phyloP scores from a whole-genome alignment of 1,140 invertebrate genomes.

The honey bee (Apis mellifera) region Amel_HAv3.1 CM009938.2:1447501-1448000 shows the following conservation, averaged over 20 bases:
- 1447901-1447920: constrained; percentile 33
- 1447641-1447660: constrained; percentile 71
- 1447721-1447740: constrained; percentile 44
- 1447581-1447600: constrained; percentile 21
- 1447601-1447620: constrained; percentile 40
- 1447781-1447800: constrained; percentile 43
- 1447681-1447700: not conserved
- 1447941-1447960: constrained; percentile 24
- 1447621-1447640: constrained; percentile 72
- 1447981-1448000: constrained; percentile 47
- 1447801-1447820: not conserved
- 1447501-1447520: not conserved
- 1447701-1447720: not conserved
- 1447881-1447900: constrained; percentile 42
- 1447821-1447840: constrained; percentile 25
- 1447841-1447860: constrained; percentile 23
- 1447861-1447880: constrained; percentile 33
- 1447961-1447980: constrained; percentile 15
- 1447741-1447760: not conserved
- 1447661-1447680: constrained; percentile 33
- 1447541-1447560: constrained; percentile 49
- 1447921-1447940: constrained; percentile 4
- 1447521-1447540: not conserved
- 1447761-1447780: constrained; percentile 59
- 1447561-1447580: not conserved